Base-by-base conservation (phyloP, 2,888 invertebrate genomes). In the Latheticus oryzae region DNA sequence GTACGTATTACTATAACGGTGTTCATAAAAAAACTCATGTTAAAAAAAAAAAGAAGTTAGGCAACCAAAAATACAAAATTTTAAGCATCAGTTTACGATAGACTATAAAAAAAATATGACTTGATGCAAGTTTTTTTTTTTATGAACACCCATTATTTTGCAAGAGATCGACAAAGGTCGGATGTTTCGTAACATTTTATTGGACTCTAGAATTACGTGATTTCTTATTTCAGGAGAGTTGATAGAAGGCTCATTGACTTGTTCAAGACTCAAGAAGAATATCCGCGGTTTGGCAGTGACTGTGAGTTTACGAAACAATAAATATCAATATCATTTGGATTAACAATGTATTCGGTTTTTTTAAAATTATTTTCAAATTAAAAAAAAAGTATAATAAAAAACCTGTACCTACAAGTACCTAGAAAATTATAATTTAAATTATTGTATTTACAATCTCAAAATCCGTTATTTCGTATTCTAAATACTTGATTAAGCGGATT, bases 221-320 rank as follows among this genome's bases (percentile, higher is more conserved):
- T n/a, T n/a, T 50, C 26, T 50, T 63, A 63, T 78, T 79, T 24
- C 73, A 87, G 87, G 85, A 59, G 82, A 85, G 56, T 70, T 74
- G 5, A 63, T 87, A n/a, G 75, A 80, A 43, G 93, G 94, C 8
- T 86, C 83, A 62, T 81, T 95, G n/a, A 82, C 82, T 30, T 93
- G 93, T 70, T 84, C 81, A 60, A 85, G 93, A 67, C 87, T 89
- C 69, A 82, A 83, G 61, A 87, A 87, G 65, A 90, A 93, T 78
- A 84, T 88, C 0, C 81, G 94, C 66, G 89, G 90, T 12, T 78
- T 95, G 24, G 83, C 86, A 26, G 84, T 94, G 40, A 83, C 84
- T 57, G 85, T 94, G 60, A 82, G 84, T 69, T 80, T 87, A 60
- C 85, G 85, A 73, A 83, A 83, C 40, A 84, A 83, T 68, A 82